These are phyloP conservation scores for Gopherus flavomarginatus DNA, from an alignment of 2,113 vertebrate species.

Conservation along the genomic window DNA sequence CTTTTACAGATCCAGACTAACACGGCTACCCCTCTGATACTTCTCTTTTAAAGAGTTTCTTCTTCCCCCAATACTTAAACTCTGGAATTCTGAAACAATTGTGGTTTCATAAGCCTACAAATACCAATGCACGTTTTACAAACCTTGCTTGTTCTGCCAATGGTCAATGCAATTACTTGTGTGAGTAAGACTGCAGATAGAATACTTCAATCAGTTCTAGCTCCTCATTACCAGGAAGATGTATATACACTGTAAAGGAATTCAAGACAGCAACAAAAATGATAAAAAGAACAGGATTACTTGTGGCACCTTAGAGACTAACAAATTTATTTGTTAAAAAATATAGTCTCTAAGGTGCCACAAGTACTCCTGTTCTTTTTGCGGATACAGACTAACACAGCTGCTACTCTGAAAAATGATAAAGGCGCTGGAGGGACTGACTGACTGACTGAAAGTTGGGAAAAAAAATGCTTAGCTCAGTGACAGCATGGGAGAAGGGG, in stretches of 20 bases:
- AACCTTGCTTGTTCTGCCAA: background rate
- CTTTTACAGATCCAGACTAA: too few relatives aligned
- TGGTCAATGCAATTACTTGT: background rate
- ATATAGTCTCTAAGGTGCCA: too few relatives aligned
- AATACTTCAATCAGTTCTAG: background rate
- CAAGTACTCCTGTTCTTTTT: too few relatives aligned
- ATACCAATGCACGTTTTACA: background rate
- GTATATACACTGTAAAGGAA: background rate
- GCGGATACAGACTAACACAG: too few relatives aligned
- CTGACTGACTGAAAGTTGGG: background rate
- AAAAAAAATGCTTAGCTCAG: background rate
- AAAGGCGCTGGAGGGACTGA: background rate
- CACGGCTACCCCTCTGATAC: too few relatives aligned
- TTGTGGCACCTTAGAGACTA: too few relatives aligned
- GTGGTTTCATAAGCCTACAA: background rate
- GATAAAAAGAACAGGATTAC: background rate
- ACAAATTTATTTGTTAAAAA: too few relatives aligned
- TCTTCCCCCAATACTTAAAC: background rate
- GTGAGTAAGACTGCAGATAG: background rate
- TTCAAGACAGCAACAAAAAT: background rate
- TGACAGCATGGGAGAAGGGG: background rate
- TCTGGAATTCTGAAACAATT: background rate
- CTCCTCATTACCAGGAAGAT: background rate
- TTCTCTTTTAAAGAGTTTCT: background rate
- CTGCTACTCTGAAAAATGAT: background rate